phyloP scores from a whole-genome alignment of 2,888 invertebrate genomes.

The Hydropsyche betteni region DNA sequence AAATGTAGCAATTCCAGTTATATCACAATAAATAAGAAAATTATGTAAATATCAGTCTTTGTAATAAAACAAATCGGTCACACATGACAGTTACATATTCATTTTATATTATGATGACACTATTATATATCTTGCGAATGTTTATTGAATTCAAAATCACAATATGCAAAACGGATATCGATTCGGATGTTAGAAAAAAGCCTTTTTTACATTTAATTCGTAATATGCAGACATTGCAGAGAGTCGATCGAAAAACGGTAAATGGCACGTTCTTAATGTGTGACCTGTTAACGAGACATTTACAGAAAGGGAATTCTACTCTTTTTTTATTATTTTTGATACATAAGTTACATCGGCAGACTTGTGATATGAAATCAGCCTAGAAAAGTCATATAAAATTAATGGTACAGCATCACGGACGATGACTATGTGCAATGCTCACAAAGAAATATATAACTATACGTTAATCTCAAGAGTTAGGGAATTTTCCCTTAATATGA shows the following conservation, averaged over 20 bases:
- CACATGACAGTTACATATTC: slow-evolving; percentile 7
- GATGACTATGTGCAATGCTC: slow-evolving; percentile 41
- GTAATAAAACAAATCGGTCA: slow-evolving; percentile 25
- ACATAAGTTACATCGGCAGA: no score
- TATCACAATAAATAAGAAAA: slow-evolving; percentile 50
- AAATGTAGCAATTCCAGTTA: slow-evolving; percentile 45
- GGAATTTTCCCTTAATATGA: slow-evolving; percentile 46
- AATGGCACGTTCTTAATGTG: slow-evolving; percentile 50
- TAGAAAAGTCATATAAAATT: no score
- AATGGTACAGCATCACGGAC: slow-evolving; percentile 22
- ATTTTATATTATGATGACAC: no score
- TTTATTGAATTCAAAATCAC: no score
- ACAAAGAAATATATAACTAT: slow-evolving; percentile 43
- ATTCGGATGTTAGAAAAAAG: background rate
- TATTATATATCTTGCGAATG: no score
- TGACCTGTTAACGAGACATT: slow-evolving; percentile 39
- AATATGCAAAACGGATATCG: no score
- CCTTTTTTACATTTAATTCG: background rate
- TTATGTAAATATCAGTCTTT: slow-evolving; percentile 37
- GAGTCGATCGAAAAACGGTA: background rate
- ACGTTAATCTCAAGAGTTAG: slow-evolving; percentile 49
- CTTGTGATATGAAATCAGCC: no score
- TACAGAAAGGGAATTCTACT: slow-evolving; percentile 45
- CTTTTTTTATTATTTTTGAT: slow-evolving; percentile 5
- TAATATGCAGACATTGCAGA: background rate